Conservation (phyloP, 2,113 vertebrate genomes). For the Pluvialis apricaria region DNA sequence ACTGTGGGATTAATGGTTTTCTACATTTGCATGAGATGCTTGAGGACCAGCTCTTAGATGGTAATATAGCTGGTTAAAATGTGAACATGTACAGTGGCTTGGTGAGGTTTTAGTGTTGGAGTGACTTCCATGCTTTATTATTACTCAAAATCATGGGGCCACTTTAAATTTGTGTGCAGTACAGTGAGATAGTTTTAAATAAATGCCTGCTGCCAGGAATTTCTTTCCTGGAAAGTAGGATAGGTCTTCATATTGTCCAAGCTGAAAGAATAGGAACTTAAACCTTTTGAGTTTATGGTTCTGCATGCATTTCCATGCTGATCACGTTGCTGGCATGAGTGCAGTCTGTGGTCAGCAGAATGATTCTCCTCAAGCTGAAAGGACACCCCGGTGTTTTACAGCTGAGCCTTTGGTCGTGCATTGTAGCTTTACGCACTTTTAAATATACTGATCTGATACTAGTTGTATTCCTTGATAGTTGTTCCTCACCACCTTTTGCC, state of each 20-base stretch:
- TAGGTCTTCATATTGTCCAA: background rate
- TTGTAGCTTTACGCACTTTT: background rate
- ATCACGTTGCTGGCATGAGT: background rate
- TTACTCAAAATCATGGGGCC: background rate
- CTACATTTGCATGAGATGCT: background rate
- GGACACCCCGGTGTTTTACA: background rate
- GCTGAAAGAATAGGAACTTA: background rate
- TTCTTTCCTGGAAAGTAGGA: background rate
- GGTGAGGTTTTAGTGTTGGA: background rate
- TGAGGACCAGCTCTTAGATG: background rate
- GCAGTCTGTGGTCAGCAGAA: background rate
- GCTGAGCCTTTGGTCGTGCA: background rate
- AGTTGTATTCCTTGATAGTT: background rate
- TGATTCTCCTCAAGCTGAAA: background rate
- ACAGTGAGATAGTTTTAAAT: background rate
- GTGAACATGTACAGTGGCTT: background rate
- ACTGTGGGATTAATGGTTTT: background rate
- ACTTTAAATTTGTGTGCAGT: background rate
- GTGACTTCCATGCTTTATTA: background rate
- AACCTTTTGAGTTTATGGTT: background rate
- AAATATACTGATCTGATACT: background rate
- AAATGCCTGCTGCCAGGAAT: background rate
- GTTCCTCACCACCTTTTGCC: background rate
- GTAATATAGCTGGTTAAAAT: background rate
- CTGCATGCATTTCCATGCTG: background rate